Evolutionary conservation across 2,888 invertebrate species (phyloP).

Genomic region (Drosophila picticornis): DNA sequence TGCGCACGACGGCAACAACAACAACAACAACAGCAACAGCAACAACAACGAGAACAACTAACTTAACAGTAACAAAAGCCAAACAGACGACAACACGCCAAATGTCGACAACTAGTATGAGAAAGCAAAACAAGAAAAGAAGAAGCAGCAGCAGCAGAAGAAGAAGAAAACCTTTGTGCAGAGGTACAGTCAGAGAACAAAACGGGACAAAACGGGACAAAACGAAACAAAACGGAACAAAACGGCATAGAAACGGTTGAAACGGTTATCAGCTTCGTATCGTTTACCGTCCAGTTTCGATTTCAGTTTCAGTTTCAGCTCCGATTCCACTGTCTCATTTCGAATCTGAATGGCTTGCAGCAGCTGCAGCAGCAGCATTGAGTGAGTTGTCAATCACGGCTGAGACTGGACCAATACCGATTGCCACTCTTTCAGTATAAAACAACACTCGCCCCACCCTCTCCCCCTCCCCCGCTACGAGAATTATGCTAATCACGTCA

Average conservation of each 20-base stretch:
- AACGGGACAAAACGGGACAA: background rate
- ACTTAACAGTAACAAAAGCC: slow-evolving; percentile 25
- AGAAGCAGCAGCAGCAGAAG: background rate
- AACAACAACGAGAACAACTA: background rate
- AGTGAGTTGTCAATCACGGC: slow-evolving; percentile 8
- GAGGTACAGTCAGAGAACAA: slow-evolving; percentile 19
- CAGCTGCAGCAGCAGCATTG: background rate
- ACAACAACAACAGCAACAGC: slow-evolving; percentile 26
- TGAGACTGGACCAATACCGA: slow-evolving; percentile 10
- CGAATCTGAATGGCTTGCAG: background rate
- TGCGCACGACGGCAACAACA: slow-evolving; percentile 56
- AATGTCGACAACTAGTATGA: slow-evolving; percentile 37
- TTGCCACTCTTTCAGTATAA: background rate
- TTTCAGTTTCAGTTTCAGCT: background rate
- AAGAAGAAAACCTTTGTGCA: background rate
- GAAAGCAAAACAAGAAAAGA: slow-evolving; percentile 4
- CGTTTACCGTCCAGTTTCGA: background rate
- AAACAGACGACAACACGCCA: slow-evolving; percentile 54
- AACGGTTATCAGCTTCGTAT: background rate
- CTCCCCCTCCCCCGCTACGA: background rate
- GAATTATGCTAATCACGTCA: slow-evolving; percentile 23
- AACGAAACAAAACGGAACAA: background rate
- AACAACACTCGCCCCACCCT: background rate
- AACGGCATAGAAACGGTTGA: background rate
- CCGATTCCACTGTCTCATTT: background rate